Evolutionary conservation across 2,888 invertebrate species (phyloP), one percentile per base, ranked within the genome.

Genomic region (Pseudococcus viburni): DNA sequence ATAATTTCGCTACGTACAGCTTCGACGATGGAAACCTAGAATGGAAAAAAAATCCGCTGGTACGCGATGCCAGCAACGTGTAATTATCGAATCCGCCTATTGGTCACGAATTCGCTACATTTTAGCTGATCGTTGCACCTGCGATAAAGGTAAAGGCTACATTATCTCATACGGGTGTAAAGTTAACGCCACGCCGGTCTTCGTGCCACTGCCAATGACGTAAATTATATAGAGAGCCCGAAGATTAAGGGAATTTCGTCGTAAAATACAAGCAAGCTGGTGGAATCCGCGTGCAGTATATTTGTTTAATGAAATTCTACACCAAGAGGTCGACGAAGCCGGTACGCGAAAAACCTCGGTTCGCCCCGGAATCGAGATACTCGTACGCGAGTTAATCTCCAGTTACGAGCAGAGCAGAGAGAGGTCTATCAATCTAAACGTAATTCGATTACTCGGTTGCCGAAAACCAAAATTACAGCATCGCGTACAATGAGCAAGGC

Each of bases 41-140:
- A 33, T 22, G 19, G 17, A 42, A 80, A 6, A 26, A 80, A 42
- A 42, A 33, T 33, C 26, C 26, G 26, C 26, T 33, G 26, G 26
- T 33, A 33, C 26, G 26, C 11, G 39, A 39, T 12, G 33, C 33
- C 15, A 80, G 17, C 9, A 80, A n/a, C 80, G 80, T 80, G 80
- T 80, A 80, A 80, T 80, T 80, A 80, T 80, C 80, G 80, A 42
- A 42, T 46, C 19, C 80, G 80, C 80, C 80, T 80, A 46, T 80
- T 15, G 80, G 80, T 80, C 80, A 80, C 80, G 80, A 80, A 42
- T 80, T 80, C 80, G 80, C 80, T 80, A 80, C 80, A 80, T 80
- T 80, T 80, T 80, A 80, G 80, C 80, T 42, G 80, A 42, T 80
- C 80, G 80, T 42, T 80, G 80, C 80, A 80, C 80, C 80, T 80